phyloP scores from a whole-genome alignment of 2,113 vertebrate species.

The Prochilodus magdalenae region DNA sequence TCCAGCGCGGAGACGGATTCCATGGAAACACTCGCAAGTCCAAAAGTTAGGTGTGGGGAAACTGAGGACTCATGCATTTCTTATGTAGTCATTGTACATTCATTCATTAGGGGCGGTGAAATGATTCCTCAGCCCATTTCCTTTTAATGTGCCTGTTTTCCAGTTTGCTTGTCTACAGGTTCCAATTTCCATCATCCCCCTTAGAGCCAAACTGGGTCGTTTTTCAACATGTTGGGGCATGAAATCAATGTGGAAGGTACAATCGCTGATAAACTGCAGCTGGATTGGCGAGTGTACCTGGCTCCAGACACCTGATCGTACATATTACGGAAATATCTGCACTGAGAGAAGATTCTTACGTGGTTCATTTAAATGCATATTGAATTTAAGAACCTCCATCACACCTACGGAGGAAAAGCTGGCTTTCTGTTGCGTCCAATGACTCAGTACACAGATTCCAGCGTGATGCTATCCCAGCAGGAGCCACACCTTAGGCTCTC shows the following conservation, averaged over 20 bases:
- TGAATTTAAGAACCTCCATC: too few species aligned
- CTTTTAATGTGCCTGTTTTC: slow-evolving; percentile 18
- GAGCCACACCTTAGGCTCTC: slow-evolving; percentile 55
- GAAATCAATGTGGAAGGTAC: slow-evolving; percentile 27
- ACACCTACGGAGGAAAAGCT: not conserved
- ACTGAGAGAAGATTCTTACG: not conserved
- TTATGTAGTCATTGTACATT: not conserved
- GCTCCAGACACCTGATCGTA: not conserved
- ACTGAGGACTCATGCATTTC: slow-evolving; percentile 21
- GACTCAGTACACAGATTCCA: not conserved
- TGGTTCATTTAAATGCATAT: not conserved
- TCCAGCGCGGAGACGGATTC: slow-evolving; percentile 65
- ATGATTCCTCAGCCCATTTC: slow-evolving; percentile 5
- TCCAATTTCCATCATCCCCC: slow-evolving; percentile 14
- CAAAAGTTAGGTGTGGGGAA: slow-evolving; percentile 25
- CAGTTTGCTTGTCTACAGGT: not conserved
- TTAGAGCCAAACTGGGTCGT: slow-evolving; percentile 16
- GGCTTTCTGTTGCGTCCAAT: not conserved
- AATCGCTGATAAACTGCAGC: slow-evolving; percentile 8
- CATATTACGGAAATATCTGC: not conserved
- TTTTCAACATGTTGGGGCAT: slow-evolving; percentile 36
- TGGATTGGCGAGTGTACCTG: not conserved
- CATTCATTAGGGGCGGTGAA: not conserved
- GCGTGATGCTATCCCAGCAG: slow-evolving; percentile 53
- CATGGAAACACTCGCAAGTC: slow-evolving; percentile 61